Conservation (phyloP, 1,140 invertebrate species). For the Drosophila ohnishii region DNA sequence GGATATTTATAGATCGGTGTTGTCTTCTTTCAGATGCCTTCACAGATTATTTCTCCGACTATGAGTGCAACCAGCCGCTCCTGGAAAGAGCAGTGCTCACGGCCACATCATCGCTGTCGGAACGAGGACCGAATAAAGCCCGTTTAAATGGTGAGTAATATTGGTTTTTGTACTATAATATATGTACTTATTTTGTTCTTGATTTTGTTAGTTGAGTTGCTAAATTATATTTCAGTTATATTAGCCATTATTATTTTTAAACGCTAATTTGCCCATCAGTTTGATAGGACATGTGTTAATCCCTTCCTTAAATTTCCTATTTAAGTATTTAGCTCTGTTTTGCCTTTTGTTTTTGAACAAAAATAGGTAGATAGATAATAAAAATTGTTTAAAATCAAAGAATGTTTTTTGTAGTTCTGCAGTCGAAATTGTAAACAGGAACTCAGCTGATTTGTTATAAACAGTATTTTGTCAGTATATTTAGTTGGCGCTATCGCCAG, state of each 20-base stretch:
- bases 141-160: conserved; percentile 89
- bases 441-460: neutral
- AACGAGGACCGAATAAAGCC: conserved; percentile 91
- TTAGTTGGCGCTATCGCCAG: conserved; percentile 5
- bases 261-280: neutral
- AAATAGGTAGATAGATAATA: too few relatives aligned
- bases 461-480: conserved; percentile 31
- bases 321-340: neutral
- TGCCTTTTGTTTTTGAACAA: too few relatives aligned
- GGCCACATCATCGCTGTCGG: conserved; percentile 90
- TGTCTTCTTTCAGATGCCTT: conserved; percentile 71
- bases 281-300: neutral
- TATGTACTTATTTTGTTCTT: conserved; percentile 9
- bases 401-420: neutral
- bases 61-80: conserved; percentile 91
- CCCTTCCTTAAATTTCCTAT: neutral
- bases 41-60: conserved; percentile 79
- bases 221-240: conserved; percentile 20
- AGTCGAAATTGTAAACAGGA: neutral
- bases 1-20: conserved; percentile 18
- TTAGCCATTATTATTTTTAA: conserved; percentile 22
- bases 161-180: neutral
- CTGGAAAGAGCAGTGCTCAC: conserved; percentile 88
- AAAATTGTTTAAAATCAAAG: neutral
- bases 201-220: conserved; percentile 26